phyloP scores from a whole-genome alignment of 37 sponge, comb jelly and placozoan genomes.

The Mnemiopsis leidyi region DNA sequence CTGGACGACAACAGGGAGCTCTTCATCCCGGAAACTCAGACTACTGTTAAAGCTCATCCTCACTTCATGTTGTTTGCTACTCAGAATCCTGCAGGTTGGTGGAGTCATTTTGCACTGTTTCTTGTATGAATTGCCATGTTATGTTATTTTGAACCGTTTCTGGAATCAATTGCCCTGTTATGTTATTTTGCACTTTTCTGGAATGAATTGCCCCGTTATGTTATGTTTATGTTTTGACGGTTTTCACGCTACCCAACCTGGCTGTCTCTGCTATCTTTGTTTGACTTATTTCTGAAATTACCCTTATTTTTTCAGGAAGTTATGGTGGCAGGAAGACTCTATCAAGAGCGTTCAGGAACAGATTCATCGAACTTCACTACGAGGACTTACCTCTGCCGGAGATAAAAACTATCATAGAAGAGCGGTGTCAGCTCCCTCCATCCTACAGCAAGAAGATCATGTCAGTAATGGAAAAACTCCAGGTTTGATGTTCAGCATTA shows the following conservation, averaged over 20 bases:
- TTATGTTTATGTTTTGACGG: no score
- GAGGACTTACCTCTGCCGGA: conserved; percentile 89
- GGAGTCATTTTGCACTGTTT: no score
- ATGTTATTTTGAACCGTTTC: no score
- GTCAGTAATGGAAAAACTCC: conserved; percentile 87
- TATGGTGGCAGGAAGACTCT: conserved; percentile 71
- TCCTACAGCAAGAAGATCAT: conserved; percentile 91
- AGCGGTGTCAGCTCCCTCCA: conserved; percentile 76
- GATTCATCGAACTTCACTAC: conserved; percentile 97
- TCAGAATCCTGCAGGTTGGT: conserved; percentile 92
- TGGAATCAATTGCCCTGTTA: no score
- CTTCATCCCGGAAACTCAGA: conserved; percentile 91
- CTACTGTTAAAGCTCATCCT: conserved; percentile 84
- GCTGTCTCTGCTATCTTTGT: no score
- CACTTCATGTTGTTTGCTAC: conserved; percentile 96
- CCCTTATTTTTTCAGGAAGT: conserved; percentile 58
- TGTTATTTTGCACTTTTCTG: no score
- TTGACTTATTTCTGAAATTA: no score
- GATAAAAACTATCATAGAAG: conserved; percentile 79
- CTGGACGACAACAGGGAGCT: conserved; percentile 98
- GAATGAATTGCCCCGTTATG: no score
- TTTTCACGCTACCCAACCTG: no score
- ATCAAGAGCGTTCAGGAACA: conserved; percentile 94
- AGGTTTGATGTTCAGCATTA: conserved; percentile 33
- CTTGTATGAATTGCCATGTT: no score